Base-by-base conservation (phyloP, 2,797 vertebrate species). In the Crocidura indochinensis region DNA sequence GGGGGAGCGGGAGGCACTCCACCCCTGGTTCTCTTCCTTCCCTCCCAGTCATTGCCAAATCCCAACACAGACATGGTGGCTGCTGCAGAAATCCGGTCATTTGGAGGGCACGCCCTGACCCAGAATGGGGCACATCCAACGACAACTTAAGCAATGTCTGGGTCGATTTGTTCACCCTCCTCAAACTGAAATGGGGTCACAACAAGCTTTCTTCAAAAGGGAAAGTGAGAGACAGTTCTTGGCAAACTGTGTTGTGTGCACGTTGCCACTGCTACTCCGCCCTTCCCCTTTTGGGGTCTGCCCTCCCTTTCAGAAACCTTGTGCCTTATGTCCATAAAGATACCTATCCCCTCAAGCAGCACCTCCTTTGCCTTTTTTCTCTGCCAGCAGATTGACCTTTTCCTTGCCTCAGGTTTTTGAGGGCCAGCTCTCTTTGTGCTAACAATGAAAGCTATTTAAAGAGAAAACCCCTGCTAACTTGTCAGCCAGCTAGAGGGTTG, bases 101-200 rank as follows among this genome's bases (percentile, higher is more conserved):
- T 11, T n/a, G 27, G 38, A 76, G 5, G 44, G 49, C 4, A 20
- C n/a, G 24, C 22, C 44, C 20, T 62, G 2, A 27, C n/a, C 68
- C 79, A 68, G 75, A 68, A 38, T 46, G 82, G 67, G 67, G 27
- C 15, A 75, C 26, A 68, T 38, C 79, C 83, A 64, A 5, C 11
- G 22, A 67, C 11, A 62, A 74, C 65, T 83, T 79, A 73, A 86
- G 85, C 85, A 94, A 80, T 38, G 64, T 77, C 62, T 64, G 49
- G 76, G 26, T 47, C 53, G 24, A 76, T 74, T 19, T 65, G 44
- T 22, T 72, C 31, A 38, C 51, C 44, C 72, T 87, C 17, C 51
- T 20, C 27, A 78, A 60, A 64, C 46, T 8, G n/a, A 60, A 20
- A 72, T 0, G 4, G 38, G 84, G 60, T 4, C 24, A 56, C 67